Percentiles rank a stretch among this genome's conserved stretches.
These are phyloP conservation scores for Strigamia crassipes DNA, from an alignment of 2,888 invertebrate genomes.

Conservation along the genomic window DNA sequence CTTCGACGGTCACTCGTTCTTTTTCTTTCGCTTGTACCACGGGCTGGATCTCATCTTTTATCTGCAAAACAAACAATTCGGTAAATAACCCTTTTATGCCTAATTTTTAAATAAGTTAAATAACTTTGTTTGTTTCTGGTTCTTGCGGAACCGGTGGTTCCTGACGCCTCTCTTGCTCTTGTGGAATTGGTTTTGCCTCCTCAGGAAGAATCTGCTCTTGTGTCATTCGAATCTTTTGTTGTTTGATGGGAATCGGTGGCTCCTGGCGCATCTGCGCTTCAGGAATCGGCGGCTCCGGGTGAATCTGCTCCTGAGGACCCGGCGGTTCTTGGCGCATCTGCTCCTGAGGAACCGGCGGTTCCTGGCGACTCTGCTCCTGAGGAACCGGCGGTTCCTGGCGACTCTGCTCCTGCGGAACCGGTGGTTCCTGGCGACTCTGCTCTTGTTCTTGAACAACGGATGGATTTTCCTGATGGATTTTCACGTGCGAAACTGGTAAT, in stretches of 20 bases:
- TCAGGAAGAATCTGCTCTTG: too few species aligned
- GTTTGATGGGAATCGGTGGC: too few species aligned
- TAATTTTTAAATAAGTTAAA: too few species aligned
- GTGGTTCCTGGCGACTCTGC: conserved; percentile 52
- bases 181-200: too few species aligned
- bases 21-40: conserved; percentile 51
- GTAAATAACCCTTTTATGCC: too few species aligned
- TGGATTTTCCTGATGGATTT: too few species aligned
- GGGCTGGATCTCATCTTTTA: too few species aligned
- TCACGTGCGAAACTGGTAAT: conserved; percentile 52
- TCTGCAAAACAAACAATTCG: too few species aligned
- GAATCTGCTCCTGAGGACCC: conserved; percentile 49
- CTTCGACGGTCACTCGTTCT: conserved; percentile 41
- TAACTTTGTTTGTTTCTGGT: conserved; percentile 49
- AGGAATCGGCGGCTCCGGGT: conserved; percentile 24
- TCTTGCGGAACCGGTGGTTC: conserved; percentile 52
- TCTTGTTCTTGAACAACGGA: too few species aligned
- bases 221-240: too few species aligned
- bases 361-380: conserved; percentile 50
- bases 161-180: too few species aligned
- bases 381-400: conserved; percentile 52
- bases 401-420: conserved; percentile 51
- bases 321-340: conserved; percentile 48
- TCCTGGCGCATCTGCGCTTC: conserved; percentile 51
- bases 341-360: conserved; percentile 51